phyloP scores from a whole-genome alignment of 2,797 vertebrate genomes.

The Lophius americanus region DNA sequence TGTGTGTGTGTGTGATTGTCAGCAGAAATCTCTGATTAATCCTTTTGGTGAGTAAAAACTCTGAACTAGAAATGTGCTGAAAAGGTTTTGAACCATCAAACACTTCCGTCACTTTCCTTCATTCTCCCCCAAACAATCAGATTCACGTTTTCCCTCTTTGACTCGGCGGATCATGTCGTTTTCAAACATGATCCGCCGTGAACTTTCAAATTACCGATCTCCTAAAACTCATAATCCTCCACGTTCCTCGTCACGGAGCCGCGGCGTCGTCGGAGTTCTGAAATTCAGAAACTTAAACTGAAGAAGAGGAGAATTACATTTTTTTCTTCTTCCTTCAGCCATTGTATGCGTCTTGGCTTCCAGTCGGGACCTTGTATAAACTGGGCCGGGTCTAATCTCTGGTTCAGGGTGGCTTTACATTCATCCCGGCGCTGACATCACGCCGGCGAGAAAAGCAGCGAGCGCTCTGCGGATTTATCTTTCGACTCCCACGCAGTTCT shows the following conservation, averaged over 20 bases:
- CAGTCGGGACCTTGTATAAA: constrained; percentile 55
- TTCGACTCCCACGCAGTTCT: constrained; percentile 76
- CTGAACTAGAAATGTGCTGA: constrained; percentile 11
- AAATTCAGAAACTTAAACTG: constrained; percentile 36
- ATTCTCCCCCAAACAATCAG: constrained; percentile 43
- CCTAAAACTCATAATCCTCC: constrained; percentile 31
- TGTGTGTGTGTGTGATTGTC: not conserved
- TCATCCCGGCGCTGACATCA: constrained; percentile 76
- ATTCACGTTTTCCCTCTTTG: constrained; percentile 32
- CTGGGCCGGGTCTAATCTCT: constrained; percentile 70
- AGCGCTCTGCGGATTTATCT: constrained; percentile 79
- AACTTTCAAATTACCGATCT: constrained; percentile 41
- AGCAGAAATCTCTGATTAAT: constrained; percentile 20
- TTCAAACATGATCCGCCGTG: constrained; percentile 35
- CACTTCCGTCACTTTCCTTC: constrained; percentile 13
- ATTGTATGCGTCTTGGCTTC: constrained; percentile 38
- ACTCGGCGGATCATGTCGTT: constrained; percentile 66
- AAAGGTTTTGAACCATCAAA: constrained; percentile 35
- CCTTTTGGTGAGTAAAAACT: not conserved
- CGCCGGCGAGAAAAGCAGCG: constrained; percentile 66
- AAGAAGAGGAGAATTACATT: constrained; percentile 24
- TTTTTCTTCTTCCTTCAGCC: constrained; percentile 7
- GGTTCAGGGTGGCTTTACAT: constrained; percentile 76
- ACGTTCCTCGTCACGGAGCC: constrained; percentile 25
- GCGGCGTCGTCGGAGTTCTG: constrained; percentile 20